A percentile compares a stretch with the other conserved stretches of the same genome.
These are phyloP conservation scores for Scaptodrosophila latifasciaeformis DNA, from an alignment of 2,888 invertebrate species.

Conservation along the genomic window DNA sequence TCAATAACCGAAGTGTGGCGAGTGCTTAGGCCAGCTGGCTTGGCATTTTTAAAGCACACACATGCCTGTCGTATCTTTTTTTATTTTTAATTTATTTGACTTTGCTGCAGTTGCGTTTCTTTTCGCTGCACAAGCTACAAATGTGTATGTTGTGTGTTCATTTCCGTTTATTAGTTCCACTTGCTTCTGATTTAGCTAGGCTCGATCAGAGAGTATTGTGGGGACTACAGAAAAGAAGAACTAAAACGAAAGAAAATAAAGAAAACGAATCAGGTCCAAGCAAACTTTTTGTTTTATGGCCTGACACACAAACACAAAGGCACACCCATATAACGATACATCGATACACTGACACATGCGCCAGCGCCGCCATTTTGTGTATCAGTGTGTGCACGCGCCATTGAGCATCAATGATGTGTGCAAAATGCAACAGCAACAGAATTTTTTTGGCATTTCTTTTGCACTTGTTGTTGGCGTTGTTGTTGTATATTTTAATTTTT, in stretches of 20 bases:
- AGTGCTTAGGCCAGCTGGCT: too few species aligned
- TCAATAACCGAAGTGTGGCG: too few species aligned
- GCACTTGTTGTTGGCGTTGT: conserved; percentile 4
- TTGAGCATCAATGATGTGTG: conserved; percentile 71
- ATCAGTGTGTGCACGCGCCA: conserved; percentile 71
- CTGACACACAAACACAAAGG: conserved; percentile 22
- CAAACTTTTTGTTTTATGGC: conserved; percentile 39
- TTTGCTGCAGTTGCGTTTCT: not conserved
- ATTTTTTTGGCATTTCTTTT: conserved; percentile 26
- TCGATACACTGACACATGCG: conserved; percentile 6
- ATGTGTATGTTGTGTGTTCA: conserved; percentile 36
- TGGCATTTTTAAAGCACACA: too few species aligned
- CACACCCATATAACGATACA: conserved; percentile 14
- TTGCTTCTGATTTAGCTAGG: conserved; percentile 59
- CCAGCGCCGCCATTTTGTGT: conserved; percentile 51
- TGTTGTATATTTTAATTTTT: conserved; percentile 14
- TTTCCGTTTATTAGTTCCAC: conserved; percentile 56
- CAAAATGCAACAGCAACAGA: conserved; percentile 70
- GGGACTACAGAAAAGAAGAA: conserved; percentile 44
- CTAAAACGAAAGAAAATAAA: conserved; percentile 47
- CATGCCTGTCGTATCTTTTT: too few species aligned
- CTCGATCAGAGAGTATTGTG: conserved; percentile 4
- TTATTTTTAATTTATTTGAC: not conserved
- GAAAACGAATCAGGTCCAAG: conserved; percentile 22
- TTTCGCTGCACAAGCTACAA: conserved; percentile 28